Percentiles rank a stretch among this genome's conserved stretches.
phyloP scores from a whole-genome alignment of 2,797 vertebrate genomes.

The Agapornis canus region DNA sequence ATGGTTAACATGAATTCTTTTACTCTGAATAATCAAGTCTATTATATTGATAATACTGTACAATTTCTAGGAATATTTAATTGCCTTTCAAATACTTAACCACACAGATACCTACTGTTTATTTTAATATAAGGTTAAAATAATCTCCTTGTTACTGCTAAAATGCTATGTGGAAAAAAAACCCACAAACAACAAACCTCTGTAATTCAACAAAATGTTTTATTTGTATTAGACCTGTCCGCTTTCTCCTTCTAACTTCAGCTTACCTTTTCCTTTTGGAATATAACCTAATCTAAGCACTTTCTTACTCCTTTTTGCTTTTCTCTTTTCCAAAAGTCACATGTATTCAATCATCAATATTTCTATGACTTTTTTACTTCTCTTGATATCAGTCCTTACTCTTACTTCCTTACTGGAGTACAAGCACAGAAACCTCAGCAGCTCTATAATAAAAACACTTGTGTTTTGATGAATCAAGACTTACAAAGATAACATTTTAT shows the following conservation, averaged over 20 bases:
- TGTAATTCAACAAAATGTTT: background rate
- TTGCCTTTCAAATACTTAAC: constrained; percentile 3
- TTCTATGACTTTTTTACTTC: background rate
- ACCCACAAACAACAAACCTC: background rate
- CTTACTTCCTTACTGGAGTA: background rate
- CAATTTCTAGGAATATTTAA: constrained; percentile 10
- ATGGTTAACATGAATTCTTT: background rate
- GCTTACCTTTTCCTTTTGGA: background rate
- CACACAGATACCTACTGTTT: background rate
- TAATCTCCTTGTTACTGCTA: background rate
- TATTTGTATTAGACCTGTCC: background rate
- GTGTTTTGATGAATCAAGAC: background rate
- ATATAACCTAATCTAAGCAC: background rate
- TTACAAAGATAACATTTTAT: background rate
- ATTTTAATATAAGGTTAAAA: background rate
- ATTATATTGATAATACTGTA: background rate
- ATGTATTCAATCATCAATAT: background rate
- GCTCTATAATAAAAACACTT: background rate
- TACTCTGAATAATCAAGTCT: background rate
- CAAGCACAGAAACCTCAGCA: background rate
- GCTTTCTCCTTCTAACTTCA: background rate
- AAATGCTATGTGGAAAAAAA: background rate
- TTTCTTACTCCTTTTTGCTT: background rate
- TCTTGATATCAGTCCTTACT: background rate
- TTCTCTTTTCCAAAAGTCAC: background rate